These are phyloP conservation scores for Diuraphis noxia DNA, from an alignment of 1,140 invertebrate genomes.

Conservation along the genomic window DNA sequence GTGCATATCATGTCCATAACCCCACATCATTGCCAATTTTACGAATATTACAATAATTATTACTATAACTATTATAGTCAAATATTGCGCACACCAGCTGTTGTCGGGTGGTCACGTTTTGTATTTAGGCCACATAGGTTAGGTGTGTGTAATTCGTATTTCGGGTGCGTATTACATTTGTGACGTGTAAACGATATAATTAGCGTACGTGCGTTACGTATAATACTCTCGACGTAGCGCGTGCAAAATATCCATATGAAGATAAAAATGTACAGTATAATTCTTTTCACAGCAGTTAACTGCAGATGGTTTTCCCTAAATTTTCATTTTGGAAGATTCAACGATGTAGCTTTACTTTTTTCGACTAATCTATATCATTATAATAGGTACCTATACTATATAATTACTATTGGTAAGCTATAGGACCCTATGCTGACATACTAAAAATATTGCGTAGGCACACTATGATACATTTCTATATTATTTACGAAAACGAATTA, in stretches of 20 bases:
- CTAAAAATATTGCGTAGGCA: too few species aligned
- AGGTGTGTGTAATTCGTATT: neutral
- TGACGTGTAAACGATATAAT: constrained; percentile 9
- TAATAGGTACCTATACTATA: too few species aligned
- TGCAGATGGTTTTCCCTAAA: neutral
- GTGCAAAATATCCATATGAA: neutral
- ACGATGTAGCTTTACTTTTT: neutral
- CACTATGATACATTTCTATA: neutral
- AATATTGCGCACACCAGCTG: neutral
- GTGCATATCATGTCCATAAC: neutral
- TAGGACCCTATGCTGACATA: too few species aligned
- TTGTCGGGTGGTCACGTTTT: neutral
- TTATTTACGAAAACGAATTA: neutral
- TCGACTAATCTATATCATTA: neutral
- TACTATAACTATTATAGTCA: neutral
- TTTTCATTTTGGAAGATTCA: neutral
- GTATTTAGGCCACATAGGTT: neutral
- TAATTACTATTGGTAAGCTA: too few species aligned
- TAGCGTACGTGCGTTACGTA: neutral
- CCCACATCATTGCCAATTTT: neutral
- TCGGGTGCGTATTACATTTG: neutral
- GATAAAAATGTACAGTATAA: neutral
- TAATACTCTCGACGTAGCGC: neutral
- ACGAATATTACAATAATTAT: neutral
- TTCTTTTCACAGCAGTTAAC: neutral